Base-by-base conservation (phyloP, 2,113 vertebrate genomes). In the Saccopteryx leptura region DNA sequence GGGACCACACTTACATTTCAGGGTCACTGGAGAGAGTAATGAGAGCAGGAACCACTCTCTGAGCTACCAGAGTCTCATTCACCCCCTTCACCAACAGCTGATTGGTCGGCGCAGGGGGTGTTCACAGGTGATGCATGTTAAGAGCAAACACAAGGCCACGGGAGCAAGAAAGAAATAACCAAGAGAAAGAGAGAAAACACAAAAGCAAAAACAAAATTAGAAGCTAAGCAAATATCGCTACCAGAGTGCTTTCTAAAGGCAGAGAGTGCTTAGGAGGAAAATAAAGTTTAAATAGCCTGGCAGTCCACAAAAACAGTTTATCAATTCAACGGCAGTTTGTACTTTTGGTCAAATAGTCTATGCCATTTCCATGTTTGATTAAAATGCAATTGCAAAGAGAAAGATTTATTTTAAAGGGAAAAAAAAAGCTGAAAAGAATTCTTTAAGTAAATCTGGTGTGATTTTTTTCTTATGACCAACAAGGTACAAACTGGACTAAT, bases 61-160 rank as follows among this genome's bases (percentile, higher is more conserved):
- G 99, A 99, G 99, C 99, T 99, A 99, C 99, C 98, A 99, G 99
- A 98, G 99, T 99, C 99, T 99, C 99, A 99, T 99, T 99, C 99
- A 99, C 99, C 99, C 99, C 99, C 99, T 99, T 99, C 99, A 99
- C 99, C 99, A 99, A 99, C 99, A 99, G 99, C 99, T 99, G 99
- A 99, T 98, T 99, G 98, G 98, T 98, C 98, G 98, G 98, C 98
- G 86, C 98, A 98, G 98, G 98, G 98, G 98, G 97, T 96, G 98
- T 98, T 98, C 99, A 99, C 98, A 99, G 98, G 98, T 98, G 99
- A 98, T 96, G 98, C 98, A 98, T 90, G 98, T 98, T 98, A 99
- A 99, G 99, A 99, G 99, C 90, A 99, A 99, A 99, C 98, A 99
- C 98, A 99, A 98, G 98, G 98, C 98, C 98, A 98, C 75, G 98